A percentile compares a stretch with the other conserved stretches of the same genome.
Evolutionary conservation across 1,140 invertebrate genomes (phyloP).

Genomic region (Eupeodes corollae): DNA sequence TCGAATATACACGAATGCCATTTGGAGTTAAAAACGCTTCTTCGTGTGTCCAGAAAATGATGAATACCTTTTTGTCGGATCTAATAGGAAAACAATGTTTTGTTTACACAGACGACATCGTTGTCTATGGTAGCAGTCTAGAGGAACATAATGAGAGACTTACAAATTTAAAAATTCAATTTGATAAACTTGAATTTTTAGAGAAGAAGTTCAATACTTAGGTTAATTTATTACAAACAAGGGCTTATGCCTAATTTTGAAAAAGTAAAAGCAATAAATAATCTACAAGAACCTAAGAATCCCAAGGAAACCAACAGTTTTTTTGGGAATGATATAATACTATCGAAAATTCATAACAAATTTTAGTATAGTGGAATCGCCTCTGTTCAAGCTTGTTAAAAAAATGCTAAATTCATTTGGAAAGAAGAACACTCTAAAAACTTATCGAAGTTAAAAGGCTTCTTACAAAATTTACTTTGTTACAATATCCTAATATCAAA

Average conservation of each 20-base stretch:
- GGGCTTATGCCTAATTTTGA: conserved; percentile 36
- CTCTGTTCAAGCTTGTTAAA: conserved; percentile 27
- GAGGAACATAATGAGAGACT: background rate
- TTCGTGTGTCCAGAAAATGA: too few relatives aligned
- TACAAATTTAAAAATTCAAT: conserved; percentile 37
- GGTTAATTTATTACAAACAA: conserved; percentile 29
- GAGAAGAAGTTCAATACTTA: conserved; percentile 36
- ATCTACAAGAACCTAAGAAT: conserved; percentile 35
- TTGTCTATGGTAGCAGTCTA: background rate
- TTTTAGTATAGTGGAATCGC: conserved; percentile 32
- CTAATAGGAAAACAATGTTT: background rate
- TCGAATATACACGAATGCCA: too few relatives aligned
- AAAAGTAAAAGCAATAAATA: conserved; percentile 30
- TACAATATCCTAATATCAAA: conserved; percentile 19
- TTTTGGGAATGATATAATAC: conserved; percentile 37
- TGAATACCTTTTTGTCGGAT: too few relatives aligned
- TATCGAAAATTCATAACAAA: conserved; percentile 36
- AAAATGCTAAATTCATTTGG: background rate
- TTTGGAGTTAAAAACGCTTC: too few relatives aligned
- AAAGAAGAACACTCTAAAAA: background rate
- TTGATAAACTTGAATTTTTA: conserved; percentile 39
- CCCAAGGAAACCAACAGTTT: conserved; percentile 35
- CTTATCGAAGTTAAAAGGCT: background rate
- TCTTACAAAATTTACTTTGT: background rate
- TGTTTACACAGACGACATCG: background rate